Evolutionary conservation across 2,797 vertebrate species (phyloP).

Genomic region (Ciconia nigra): DNA sequence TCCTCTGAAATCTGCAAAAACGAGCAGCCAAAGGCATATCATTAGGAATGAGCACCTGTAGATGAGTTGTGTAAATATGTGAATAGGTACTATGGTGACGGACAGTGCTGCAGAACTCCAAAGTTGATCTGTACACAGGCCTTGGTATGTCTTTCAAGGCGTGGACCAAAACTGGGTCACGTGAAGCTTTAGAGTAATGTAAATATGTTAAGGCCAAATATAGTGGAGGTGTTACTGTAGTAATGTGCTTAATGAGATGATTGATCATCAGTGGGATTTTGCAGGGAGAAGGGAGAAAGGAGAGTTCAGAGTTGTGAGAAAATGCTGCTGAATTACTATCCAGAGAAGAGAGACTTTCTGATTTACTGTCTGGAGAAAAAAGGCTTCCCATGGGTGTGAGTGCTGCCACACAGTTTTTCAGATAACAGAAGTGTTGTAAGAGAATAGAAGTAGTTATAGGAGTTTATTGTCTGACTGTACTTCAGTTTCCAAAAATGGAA

Average conservation of each 20-base stretch:
- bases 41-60: not conserved
- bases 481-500: not conserved
- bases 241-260: not conserved
- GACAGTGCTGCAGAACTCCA: not conserved
- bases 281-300: not conserved
- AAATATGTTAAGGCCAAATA: not conserved
- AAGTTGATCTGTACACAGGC: not conserved
- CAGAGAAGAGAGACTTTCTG: not conserved
- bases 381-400: not conserved
- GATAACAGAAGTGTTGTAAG: not conserved
- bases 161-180: not conserved
- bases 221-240: not conserved
- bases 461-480: not conserved
- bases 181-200: not conserved
- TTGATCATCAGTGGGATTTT: not conserved
- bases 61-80: not conserved
- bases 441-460: not conserved
- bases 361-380: not conserved
- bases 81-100: not conserved
- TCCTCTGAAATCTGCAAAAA: not conserved
- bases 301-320: not conserved
- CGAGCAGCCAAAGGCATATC: not conserved
- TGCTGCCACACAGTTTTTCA: not conserved
- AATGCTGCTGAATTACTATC: not conserved
- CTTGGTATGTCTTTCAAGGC: not conserved